Evolutionary conservation across 2,113 vertebrate genomes (phyloP), one percentile per base, ranked within the genome.

Genomic region (Lethenteron reissneri): DNA sequence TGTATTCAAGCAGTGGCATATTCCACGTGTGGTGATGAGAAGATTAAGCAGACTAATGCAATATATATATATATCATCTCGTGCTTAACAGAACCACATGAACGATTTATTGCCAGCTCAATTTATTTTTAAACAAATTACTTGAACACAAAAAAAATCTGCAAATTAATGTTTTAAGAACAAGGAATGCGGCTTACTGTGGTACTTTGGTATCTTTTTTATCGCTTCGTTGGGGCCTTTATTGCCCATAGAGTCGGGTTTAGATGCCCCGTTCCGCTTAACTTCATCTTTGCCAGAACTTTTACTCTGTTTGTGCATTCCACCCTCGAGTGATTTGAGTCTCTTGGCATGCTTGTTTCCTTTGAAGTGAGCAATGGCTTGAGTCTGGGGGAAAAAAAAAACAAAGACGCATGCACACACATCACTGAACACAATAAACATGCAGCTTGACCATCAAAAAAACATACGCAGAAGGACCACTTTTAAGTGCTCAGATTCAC

Each of bases 261-360:
- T 68, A 25, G n/a, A 17, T 68, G 64, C 25, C 9, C n/a, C 64
- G 25, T 25, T 25, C n/a, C 10, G n/a, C 25, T 25, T 25, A 17
- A 17, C 25, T 25, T 25, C n/a, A 25, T 68, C 64, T 25, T 25
- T 25, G n/a, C n/a, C 64, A 68, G n/a, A 8, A 68, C 64, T 68
- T 25, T 25, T n/a, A 17, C 64, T 68, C 25, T 25, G n/a, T 68
- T 25, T n/a, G n/a, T 25, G n/a, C 10, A 17, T 68, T 68, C 64
- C 64, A 68, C n/a, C 64, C 64, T 68, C 64, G n/a, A 68, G 25
- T n/a, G 64, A 68, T 25, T 8, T 68, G 8, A 68, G 64, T 68
- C 64, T n/a, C 64, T 68, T 68, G 9, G 64, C n/a, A 25, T 68
- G 64, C 64, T 68, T 68, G 64, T 68, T 68, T 68, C 64, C 64